Base-by-base conservation (phyloP, 2,888 invertebrate genomes). In the Glaucopsyche alexis region DNA sequence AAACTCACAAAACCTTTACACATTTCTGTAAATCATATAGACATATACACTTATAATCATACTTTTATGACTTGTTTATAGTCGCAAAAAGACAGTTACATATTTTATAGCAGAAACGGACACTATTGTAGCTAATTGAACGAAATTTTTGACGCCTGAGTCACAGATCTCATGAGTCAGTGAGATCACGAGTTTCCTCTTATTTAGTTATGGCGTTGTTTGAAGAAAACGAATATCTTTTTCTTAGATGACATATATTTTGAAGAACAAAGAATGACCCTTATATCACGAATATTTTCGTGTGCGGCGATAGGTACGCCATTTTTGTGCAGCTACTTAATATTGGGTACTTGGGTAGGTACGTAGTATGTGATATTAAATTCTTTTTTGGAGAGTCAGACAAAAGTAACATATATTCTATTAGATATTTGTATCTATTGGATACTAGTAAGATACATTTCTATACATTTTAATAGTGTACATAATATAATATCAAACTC, bases 81-180 rank as follows among this genome's bases (percentile, higher is more conserved):
- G 55, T 55, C 67, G 72, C 74, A 72, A 74, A 75, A 73, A 66
- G 65, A 72, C 75, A 69, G 67, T 74, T 65, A 69, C 65, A 74
- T 52, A 29, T 74, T 71, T 75, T 71, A 29, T 72, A 67, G 52
- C 71, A 73, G 66, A 69, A 74, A 71, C 72, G 74, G 72, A 74
- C 47, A 76, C 75, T 75, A 84, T 49, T 69, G 5, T 45, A 8
- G 83, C 84, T 88, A 89, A 89, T 87, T 88, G 87, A 84, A 82
- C 85, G 85, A 85, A 87, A 90, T 90, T 88, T 90, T 90, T 89
- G 84, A 87, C 86, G 82, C 80, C 85, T 92, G 90, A 91, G 89
- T 92, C 91, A 90, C 86, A 82, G 80, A 84, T 87, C 84, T 84
- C 84, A 84, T 91, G 91, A 91, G 80, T 91, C 90, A 91, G 82